Conservation (phyloP, 2,113 vertebrate genomes). For the Emydocephalus ijimae region DNA sequence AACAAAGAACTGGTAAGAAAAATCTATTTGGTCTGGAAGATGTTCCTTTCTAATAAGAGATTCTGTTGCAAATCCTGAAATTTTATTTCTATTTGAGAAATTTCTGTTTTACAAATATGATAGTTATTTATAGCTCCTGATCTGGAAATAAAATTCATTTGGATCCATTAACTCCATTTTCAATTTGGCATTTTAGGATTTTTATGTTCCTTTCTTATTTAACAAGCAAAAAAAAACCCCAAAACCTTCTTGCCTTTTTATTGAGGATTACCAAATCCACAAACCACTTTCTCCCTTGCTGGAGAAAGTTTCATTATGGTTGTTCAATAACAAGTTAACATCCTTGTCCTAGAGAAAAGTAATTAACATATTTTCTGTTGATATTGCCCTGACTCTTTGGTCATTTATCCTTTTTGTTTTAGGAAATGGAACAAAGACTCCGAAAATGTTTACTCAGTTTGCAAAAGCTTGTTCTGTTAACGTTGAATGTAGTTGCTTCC, state of each 20-base stretch:
- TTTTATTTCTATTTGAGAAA: not conserved
- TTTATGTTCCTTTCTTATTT: not conserved
- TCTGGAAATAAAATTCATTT: not conserved
- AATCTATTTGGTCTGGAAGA: not conserved
- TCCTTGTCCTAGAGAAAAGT: not conserved
- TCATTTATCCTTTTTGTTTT: not conserved
- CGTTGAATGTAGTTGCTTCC: not conserved
- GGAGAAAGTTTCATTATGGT: not conserved
- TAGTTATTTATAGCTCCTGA: not conserved
- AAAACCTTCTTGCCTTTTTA: not conserved
- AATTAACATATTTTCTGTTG: not conserved
- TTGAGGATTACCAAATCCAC: not conserved
- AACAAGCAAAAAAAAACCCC: not conserved
- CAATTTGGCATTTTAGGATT: not conserved
- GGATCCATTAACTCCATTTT: not conserved
- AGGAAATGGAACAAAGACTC: not conserved
- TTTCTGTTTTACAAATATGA: not conserved
- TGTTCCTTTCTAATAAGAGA: not conserved
- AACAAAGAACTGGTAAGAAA: not conserved
- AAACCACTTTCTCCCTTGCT: not conserved
- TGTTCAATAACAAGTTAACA: not conserved
- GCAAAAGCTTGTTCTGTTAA: not conserved
- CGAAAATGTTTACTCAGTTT: not conserved
- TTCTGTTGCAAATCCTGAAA: not conserved
- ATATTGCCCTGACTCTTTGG: not conserved